Evolutionary conservation across 2,113 vertebrate genomes (phyloP), one percentile per base, ranked within the genome.

Genomic region (Gallinago jamesoni): DNA sequence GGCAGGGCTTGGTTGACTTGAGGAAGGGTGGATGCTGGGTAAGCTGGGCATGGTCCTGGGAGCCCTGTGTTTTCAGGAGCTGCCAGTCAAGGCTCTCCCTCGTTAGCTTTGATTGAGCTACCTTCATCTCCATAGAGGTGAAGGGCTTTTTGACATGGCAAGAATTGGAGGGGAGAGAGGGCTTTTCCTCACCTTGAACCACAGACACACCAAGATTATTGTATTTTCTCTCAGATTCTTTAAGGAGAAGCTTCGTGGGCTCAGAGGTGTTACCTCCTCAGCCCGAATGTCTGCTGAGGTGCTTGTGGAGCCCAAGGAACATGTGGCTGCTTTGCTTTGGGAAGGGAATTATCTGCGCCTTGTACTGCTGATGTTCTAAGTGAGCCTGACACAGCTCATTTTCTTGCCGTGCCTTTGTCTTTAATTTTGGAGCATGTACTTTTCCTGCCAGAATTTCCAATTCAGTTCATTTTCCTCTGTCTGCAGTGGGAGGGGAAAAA

Each of bases 381-480:
- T 28, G 12, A 88, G 59, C 64, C 70, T 86, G 89, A 83, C 83
- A 59, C 66, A 77, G 80, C 87, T 89, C 70, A 8, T 85, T 94
- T 95, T 86, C 66, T 91, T 3, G 0, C 83, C 30, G 18, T 67
- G 91, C 92, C 59, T 95, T 93, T 95, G 92, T 94, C 93, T 96
- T 81, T 94, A 70, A 25, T 93, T 88, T 63, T 78, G 85, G 82
- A 91, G 90, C 81, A 72, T 93, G 90, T 87, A 28, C 79, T 95
- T 93, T 50, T 90, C 87, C 84, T 93, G 94, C 85, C 89, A 59
- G 89, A 77, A 89, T 96, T 96, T 95, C 64, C 89, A 92, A 55
- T 76, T 83, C 88, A 63, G 84, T 81, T 95, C 48, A 24, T 85
- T 96, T 88, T 80, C 83, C 83, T 82, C 69, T 28, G 30, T 72